phyloP scores from a whole-genome alignment of 2,113 vertebrate genomes.

The Oncorhynchus kisutch region DNA sequence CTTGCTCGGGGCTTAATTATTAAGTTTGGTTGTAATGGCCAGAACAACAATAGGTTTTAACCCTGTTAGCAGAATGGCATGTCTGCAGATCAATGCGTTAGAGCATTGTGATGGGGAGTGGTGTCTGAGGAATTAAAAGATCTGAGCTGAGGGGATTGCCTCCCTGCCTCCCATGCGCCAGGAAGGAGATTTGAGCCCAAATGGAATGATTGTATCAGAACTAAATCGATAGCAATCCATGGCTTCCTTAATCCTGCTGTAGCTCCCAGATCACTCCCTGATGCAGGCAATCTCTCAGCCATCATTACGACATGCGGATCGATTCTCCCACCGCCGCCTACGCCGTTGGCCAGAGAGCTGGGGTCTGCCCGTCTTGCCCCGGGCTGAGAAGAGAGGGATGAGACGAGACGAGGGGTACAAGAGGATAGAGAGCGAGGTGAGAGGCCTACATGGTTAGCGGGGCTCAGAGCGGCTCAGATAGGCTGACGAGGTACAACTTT shows the following conservation, averaged over 20 bases:
- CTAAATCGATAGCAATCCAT: slow-evolving; percentile 80
- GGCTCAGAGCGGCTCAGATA: slow-evolving; percentile 46
- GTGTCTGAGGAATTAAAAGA: slow-evolving; percentile 68
- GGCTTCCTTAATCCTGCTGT: slow-evolving; percentile 74
- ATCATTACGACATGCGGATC: slow-evolving; percentile 72
- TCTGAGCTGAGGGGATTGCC: slow-evolving; percentile 59
- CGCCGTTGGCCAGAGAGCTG: too few relatives aligned
- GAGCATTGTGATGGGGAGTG: slow-evolving; percentile 38
- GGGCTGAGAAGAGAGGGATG: not conserved
- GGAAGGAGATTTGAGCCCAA: slow-evolving; percentile 74
- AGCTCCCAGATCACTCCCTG: slow-evolving; percentile 70
- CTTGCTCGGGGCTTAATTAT: slow-evolving; percentile 63
- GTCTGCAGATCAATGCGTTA: slow-evolving; percentile 43
- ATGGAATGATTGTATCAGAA: slow-evolving; percentile 83
- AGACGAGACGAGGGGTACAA: not conserved
- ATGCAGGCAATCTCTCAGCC: slow-evolving; percentile 75
- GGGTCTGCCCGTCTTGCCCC: not conserved
- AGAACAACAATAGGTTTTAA: slow-evolving; percentile 70
- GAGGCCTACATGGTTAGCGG: slow-evolving; percentile 35
- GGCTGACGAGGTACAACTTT: slow-evolving; percentile 29
- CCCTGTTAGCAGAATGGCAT: slow-evolving; percentile 61
- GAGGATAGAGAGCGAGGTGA: slow-evolving; percentile 23
- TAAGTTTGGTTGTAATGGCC: slow-evolving; percentile 65
- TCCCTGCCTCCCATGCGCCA: slow-evolving; percentile 44
- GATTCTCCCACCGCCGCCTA: slow-evolving; percentile 44